Evolutionary conservation across 1,140 invertebrate species (phyloP), one percentile per base, ranked within the genome.

Genomic region (Mactra quadrangularis): DNA sequence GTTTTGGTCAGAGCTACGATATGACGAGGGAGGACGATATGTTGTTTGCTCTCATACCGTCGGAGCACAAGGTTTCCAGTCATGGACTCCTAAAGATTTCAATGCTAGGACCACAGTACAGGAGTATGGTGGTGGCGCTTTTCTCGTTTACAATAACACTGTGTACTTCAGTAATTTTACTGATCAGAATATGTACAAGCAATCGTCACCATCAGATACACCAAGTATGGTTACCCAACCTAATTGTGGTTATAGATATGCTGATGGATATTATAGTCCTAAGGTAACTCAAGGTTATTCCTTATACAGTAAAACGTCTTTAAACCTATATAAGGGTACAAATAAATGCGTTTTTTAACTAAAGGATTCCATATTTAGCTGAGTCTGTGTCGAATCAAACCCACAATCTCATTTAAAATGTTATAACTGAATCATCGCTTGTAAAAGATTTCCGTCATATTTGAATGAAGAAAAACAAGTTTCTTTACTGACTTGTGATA

Each of bases 61-160:
- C 25, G 50, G 66, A 1, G 66, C 85, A 6, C 72, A 71, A 6
- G 68, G 85, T 6, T 75, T 82, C 25, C 72, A 70, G 29, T 33
- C 85, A 15, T 92, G 89, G 90, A 92, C 92, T 27, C 90, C 91
- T 2, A 47, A 85, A 45, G 88, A 84, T n/a, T 92, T 91, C 78
- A 92, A 87, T 84, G 89, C 88, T 13, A 74, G 89, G 15, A 92
- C 88, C 11, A 84, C 85, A 62, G 93, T 94, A 33, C 93, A 94
- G 87, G 93, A 94, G 62, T 94, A 94, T 84, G 93, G 93, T 47
- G 93, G 93, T 6, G 93, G 92, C 22, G 91, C 90, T 11, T 88
- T 91, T 35, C 88, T 89, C 82, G 88, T 92, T 0, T 81, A 91
- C 77, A 70, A 89, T 64, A 87, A 87, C 19, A 78, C 57, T 0